phyloP scores from a whole-genome alignment of 1,140 invertebrate species.

The Cyclina sinensis region DNA sequence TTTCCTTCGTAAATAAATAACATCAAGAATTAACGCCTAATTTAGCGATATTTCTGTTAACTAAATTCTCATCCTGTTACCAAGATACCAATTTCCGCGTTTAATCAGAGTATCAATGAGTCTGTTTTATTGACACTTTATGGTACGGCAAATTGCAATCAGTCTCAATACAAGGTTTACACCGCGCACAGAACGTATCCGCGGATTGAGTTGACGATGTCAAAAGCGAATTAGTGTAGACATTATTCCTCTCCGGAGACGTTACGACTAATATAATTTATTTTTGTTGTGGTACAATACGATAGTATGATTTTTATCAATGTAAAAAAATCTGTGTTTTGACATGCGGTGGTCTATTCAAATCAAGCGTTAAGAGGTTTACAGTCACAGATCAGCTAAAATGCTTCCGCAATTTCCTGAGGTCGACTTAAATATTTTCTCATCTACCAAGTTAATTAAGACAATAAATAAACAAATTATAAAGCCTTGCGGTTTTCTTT shows the following conservation, averaged over 20 bases:
- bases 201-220: constrained; percentile 19
- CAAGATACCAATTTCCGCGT: constrained; percentile 45
- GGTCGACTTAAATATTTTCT: too few species aligned
- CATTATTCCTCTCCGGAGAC: neutral
- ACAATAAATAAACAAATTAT: too few species aligned
- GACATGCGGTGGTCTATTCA: too few species aligned
- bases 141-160: constrained; percentile 50
- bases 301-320: too few species aligned
- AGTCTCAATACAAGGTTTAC: constrained; percentile 11
- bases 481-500: too few species aligned
- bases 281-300: neutral
- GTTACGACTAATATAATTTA: constrained; percentile 13
- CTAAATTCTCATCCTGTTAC: constrained; percentile 1
- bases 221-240: constrained; percentile 23
- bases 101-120: constrained; percentile 51
- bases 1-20: neutral
- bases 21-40: constrained; percentile 1
- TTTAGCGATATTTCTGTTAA: constrained; percentile 33
- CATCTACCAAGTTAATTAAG: too few species aligned
- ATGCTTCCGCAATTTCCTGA: too few species aligned
- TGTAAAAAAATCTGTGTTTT: too few species aligned
- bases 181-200: constrained; percentile 6
- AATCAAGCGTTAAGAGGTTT: too few species aligned
- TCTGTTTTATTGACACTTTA: constrained; percentile 45
- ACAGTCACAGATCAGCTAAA: too few species aligned